Conservation (phyloP, 2,888 invertebrate genomes). For the Drosophila leonis region DNA sequence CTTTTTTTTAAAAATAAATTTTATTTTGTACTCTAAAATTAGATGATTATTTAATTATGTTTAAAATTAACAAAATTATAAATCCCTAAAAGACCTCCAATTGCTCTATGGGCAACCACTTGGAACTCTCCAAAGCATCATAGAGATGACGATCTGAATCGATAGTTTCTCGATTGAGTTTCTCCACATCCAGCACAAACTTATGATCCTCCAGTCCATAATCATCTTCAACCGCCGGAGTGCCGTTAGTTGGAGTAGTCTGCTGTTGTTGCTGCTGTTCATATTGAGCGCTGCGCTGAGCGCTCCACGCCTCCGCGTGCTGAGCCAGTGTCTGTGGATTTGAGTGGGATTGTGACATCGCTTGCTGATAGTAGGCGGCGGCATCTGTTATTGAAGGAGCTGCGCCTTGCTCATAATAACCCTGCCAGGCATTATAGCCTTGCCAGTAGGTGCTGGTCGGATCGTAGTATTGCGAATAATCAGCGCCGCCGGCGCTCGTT, state of each 20-base stretch:
- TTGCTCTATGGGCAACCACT: conserved; percentile 93
- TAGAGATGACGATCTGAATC: conserved; percentile 92
- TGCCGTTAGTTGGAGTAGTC: conserved; percentile 79
- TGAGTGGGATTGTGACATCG: conserved; percentile 83
- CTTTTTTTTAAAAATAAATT: not conserved
- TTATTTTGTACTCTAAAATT: not conserved
- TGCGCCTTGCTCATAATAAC: conserved; percentile 88
- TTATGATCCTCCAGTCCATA: conserved; percentile 93
- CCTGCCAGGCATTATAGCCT: conserved; percentile 93
- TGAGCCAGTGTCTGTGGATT: conserved; percentile 84
- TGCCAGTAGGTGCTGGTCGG: conserved; percentile 93
- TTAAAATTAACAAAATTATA: not conserved
- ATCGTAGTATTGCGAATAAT: conserved; percentile 93
- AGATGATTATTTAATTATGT: not conserved
- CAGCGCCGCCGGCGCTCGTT: conserved; percentile 77
- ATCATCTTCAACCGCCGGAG: conserved; percentile 87
- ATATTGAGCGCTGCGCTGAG: conserved; percentile 85
- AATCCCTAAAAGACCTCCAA: conserved; percentile 88
- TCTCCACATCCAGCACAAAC: conserved; percentile 90
- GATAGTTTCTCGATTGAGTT: conserved; percentile 91
- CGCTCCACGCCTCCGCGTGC: conserved; percentile 86
- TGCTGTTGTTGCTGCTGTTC: conserved; percentile 78
- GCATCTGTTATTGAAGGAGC: conserved; percentile 77
- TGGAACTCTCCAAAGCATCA: conserved; percentile 93
- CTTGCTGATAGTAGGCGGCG: conserved; percentile 84